Percentiles rank a stretch among this genome's conserved stretches.
Evolutionary conservation across 2,113 vertebrate species (phyloP).

Genomic region (Tachysurus vachellii): DNA sequence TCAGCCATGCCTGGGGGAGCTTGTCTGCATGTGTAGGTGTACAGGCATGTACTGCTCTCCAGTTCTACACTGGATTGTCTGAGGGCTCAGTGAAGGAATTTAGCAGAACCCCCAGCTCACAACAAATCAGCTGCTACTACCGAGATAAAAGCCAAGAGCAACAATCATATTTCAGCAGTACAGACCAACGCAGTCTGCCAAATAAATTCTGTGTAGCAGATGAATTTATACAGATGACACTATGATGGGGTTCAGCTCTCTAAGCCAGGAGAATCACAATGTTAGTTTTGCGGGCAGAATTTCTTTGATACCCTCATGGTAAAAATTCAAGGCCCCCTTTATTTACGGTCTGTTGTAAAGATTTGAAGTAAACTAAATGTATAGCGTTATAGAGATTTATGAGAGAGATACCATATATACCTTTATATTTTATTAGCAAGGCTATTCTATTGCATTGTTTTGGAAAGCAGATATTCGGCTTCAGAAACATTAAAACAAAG

Average conservation of each 20-base stretch:
- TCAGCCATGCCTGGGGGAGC: background rate
- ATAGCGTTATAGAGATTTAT: background rate
- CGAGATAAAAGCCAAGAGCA: slow-evolving; percentile 49
- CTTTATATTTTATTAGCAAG: slow-evolving; percentile 24
- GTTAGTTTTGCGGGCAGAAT: slow-evolving; percentile 32
- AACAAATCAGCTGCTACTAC: slow-evolving; percentile 48
- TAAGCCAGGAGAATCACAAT: slow-evolving; percentile 35
- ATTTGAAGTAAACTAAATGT: background rate
- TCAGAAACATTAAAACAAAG: slow-evolving; percentile 18
- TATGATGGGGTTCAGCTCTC: slow-evolving; percentile 25
- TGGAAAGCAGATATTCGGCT: slow-evolving; percentile 11
- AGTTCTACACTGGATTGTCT: slow-evolving; percentile 38
- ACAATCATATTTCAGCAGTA: slow-evolving; percentile 50
- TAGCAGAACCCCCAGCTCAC: slow-evolving; percentile 48
- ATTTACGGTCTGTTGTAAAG: slow-evolving; percentile 10
- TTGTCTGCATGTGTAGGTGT: slow-evolving; percentile 42
- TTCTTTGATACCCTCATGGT: slow-evolving; percentile 31
- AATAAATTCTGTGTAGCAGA: slow-evolving; percentile 24
- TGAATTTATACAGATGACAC: slow-evolving; percentile 37
- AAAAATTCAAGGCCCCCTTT: slow-evolving; percentile 12
- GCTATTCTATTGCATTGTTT: background rate
- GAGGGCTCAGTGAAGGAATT: slow-evolving; percentile 41
- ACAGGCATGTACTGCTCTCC: slow-evolving; percentile 27
- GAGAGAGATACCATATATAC: background rate
- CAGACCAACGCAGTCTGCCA: slow-evolving; percentile 39